Evolutionary conservation across 2,113 vertebrate genomes (phyloP), one percentile per base, ranked within the genome.

Genomic region (Ibidorhyncha struthersii): DNA sequence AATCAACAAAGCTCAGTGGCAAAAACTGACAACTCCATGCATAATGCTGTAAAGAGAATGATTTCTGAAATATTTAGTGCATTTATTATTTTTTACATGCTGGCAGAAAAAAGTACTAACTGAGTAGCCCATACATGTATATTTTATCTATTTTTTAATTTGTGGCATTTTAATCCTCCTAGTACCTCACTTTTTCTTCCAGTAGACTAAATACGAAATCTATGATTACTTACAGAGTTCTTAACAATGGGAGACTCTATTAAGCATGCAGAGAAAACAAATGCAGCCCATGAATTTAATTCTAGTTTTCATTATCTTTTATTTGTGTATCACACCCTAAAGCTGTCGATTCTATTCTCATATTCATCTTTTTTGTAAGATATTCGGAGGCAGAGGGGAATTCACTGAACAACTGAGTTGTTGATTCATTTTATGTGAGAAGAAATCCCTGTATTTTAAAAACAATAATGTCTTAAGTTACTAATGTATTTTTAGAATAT

Each of bases 161-260:
- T 90, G 72, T 96, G 92, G 45, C 65, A 91, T 97, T 95, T 95
- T 91, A 97, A 96, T 80, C 82, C 74, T 92, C 56, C 86, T 55
- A 93, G 50, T 36, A 73, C 38, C 84, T 96, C 43, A 74, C 65
- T 93, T 96, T 95, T 96, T 87, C 92, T 97, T 98, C 78, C 89
- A 84, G 80, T 90, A 93, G 92, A 91, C 82, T 92, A 86, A 97
- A 94, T 91, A 93, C 93, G 77, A 94, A 97, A 96, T 97, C 93
- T 97, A 90, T 96, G 93, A 96, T 98, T 98, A 97, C 96, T 97
- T 97, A 97, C 81, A 96, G 89, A 97, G 93, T 97, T 93, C 95
- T 91, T 91, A 97, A 92, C 93, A 96, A 97, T 95, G 61, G 77
- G 92, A 97, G 92, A 97, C 80, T 66, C 58, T 66, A 94, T 96